These are phyloP conservation scores for Chondrilla cf. caribensis DNA, from an alignment of 37 sponge, comb jelly and placozoan species.

Conservation along the genomic window DNA sequence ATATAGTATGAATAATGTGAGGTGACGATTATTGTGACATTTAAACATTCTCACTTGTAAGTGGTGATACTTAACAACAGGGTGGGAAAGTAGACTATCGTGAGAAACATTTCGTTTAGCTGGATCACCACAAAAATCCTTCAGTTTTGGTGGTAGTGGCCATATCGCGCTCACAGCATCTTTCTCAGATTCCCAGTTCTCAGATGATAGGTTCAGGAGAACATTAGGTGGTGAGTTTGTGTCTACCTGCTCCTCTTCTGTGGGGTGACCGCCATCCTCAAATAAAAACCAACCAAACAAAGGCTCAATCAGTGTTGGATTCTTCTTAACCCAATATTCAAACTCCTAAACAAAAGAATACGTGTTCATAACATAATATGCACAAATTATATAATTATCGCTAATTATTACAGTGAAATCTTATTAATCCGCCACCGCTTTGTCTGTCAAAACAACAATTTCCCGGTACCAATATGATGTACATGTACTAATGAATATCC, in stretches of 20 bases:
- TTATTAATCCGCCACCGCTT: too few species aligned
- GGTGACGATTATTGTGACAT: too few species aligned
- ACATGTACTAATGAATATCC: too few species aligned
- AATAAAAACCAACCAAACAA: constrained; percentile 27
- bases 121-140: background rate
- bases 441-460: too few species aligned
- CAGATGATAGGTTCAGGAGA: background rate
- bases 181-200: background rate
- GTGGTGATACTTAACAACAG: constrained; percentile 4
- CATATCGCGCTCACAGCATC: background rate
- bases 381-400: background rate
- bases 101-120: background rate
- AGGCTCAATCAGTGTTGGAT: constrained; percentile 74
- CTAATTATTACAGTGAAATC: too few species aligned
- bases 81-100: background rate
- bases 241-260: too few species aligned
- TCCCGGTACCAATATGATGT: too few species aligned
- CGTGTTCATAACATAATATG: background rate
- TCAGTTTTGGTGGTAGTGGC: background rate
- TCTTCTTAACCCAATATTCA: constrained; percentile 83
- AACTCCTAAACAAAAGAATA: constrained; percentile 54
- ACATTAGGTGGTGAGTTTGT: too few species aligned
- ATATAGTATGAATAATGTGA: too few species aligned
- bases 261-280: too few species aligned
- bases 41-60: background rate